Conservation (phyloP, 1,140 invertebrate genomes). For the Pectinophora gossypiella region DNA sequence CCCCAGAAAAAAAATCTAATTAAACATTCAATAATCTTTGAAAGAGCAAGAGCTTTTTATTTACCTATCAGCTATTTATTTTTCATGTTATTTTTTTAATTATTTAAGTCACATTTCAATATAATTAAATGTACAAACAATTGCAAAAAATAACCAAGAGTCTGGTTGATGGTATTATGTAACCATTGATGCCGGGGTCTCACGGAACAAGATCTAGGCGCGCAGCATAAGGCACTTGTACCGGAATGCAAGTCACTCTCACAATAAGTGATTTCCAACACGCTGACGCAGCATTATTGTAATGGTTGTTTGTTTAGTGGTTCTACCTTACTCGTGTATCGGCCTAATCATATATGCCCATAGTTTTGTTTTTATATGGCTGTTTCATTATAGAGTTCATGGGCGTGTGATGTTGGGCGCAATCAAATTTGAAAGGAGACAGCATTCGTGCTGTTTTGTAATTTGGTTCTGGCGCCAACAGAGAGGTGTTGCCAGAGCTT, state of each 20-base stretch:
- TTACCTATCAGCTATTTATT: too few species aligned
- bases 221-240: slow-evolving; percentile 50
- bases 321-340: slow-evolving; percentile 73
- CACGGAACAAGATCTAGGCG: slow-evolving; percentile 32
- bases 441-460: slow-evolving; percentile 49
- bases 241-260: slow-evolving; percentile 59
- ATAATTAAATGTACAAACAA: too few species aligned
- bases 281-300: slow-evolving; percentile 62
- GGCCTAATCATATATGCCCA: slow-evolving; percentile 71
- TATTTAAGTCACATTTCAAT: too few species aligned
- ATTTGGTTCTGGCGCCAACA: slow-evolving; percentile 60
- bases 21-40: too few species aligned
- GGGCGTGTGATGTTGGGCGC: slow-evolving; percentile 66
- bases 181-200: slow-evolving; percentile 1
- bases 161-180: neutral
- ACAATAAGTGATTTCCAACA: slow-evolving; percentile 73
- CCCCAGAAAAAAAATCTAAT: neutral
- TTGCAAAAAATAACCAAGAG: too few species aligned
- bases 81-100: too few species aligned
- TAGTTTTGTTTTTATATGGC: slow-evolving; percentile 72
- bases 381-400: slow-evolving; percentile 71
- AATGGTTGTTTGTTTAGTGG: slow-evolving; percentile 71
- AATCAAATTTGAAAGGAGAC: slow-evolving; percentile 71
- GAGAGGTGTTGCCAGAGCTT: slow-evolving; percentile 45
- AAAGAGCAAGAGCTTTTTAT: too few species aligned